Conservation (phyloP, 2,113 vertebrate species). For the Bombycilla garrulus region DNA sequence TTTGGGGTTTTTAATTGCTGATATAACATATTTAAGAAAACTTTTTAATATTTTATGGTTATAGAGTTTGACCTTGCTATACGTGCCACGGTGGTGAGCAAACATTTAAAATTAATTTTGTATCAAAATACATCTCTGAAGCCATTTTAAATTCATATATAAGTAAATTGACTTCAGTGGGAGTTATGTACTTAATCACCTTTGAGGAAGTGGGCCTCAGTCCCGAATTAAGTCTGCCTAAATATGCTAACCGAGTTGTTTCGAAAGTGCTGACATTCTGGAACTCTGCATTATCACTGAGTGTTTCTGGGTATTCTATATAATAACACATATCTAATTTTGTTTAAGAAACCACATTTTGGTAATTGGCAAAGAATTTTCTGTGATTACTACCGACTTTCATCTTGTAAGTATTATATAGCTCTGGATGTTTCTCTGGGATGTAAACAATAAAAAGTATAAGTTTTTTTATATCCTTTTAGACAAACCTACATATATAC, state of each 20-base stretch:
- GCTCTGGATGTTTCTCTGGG: background rate
- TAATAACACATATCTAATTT: background rate
- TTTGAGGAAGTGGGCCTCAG: constrained; percentile 5
- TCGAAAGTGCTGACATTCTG: background rate
- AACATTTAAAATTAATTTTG: constrained; percentile 1
- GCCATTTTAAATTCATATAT: background rate
- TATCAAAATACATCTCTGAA: background rate
- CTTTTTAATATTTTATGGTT: background rate
- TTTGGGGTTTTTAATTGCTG: background rate
- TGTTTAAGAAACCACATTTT: background rate
- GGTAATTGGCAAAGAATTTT: background rate
- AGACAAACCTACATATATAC: background rate
- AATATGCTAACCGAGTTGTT: constrained; percentile 10
- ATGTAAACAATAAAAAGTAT: background rate
- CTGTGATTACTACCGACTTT: background rate
- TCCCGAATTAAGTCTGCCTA: constrained; percentile 10
- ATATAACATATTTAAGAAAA: background rate
- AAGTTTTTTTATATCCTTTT: background rate
- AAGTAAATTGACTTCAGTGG: constrained; percentile 42
- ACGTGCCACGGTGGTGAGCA: background rate
- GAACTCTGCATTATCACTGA: background rate
- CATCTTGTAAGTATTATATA: background rate
- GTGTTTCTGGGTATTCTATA: background rate
- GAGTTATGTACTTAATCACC: constrained; percentile 26
- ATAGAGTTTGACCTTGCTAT: background rate